Evolutionary conservation across 2,888 invertebrate genomes (phyloP).

Genomic region (Orthonevra nobilis): DNA sequence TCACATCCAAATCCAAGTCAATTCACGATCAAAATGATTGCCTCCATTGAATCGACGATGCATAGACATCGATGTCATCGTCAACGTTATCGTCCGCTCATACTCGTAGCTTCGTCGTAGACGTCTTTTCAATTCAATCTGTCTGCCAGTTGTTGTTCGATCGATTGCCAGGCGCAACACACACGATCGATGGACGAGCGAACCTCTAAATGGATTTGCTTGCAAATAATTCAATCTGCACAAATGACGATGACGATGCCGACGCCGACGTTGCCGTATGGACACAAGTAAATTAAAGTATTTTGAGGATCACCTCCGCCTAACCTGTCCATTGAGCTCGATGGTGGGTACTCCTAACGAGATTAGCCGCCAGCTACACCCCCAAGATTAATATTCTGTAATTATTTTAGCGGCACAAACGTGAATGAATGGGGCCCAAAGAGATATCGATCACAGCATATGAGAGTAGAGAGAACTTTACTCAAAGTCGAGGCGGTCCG

Average conservation of each 20-base stretch:
- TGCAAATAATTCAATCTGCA: slow-evolving; percentile 47
- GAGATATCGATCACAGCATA: slow-evolving; percentile 60
- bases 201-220: slow-evolving; percentile 52
- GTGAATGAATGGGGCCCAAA: slow-evolving; percentile 51
- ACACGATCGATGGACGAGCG: slow-evolving; percentile 35
- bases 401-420: slow-evolving; percentile 54
- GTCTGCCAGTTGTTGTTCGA: slow-evolving; percentile 39
- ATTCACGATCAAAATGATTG: slow-evolving; percentile 65
- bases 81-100: slow-evolving; percentile 14
- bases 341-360: slow-evolving; percentile 27
- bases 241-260: slow-evolving; percentile 12
- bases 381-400: slow-evolving; percentile 67
- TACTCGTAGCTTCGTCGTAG: slow-evolving; percentile 8
- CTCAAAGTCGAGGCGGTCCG: slow-evolving; percentile 33
- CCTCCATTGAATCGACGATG: slow-evolving; percentile 59
- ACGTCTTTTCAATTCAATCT: slow-evolving; percentile 44
- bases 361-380: slow-evolving; percentile 63
- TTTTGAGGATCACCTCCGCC: not conserved
- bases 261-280: no score
- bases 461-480: not conserved
- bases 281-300: slow-evolving; percentile 51
- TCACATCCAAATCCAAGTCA: slow-evolving; percentile 53
- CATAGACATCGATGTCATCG: slow-evolving; percentile 66
- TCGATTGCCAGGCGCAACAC: no score
- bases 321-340: not conserved